Conservation (phyloP, 2,797 vertebrate genomes). For the Acestrorhynchus altus region DNA sequence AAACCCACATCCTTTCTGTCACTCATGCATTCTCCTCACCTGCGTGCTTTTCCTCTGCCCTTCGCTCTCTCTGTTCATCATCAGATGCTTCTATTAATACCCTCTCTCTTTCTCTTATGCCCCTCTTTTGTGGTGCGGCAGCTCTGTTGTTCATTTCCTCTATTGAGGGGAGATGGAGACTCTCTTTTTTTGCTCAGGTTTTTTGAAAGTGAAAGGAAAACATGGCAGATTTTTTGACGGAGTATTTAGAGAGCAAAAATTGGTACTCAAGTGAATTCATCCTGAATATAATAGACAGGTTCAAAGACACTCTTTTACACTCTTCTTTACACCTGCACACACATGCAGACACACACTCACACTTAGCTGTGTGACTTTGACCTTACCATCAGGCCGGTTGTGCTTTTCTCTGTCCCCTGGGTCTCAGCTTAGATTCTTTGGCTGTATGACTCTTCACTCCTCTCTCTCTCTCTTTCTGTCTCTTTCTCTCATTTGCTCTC, state of each 20-base stretch:
- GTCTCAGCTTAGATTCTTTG: constrained; percentile 33
- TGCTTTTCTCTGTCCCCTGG: constrained; percentile 22
- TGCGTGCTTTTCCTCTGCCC: constrained; percentile 22
- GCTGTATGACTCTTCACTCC: constrained; percentile 25
- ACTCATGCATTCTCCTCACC: constrained; percentile 44
- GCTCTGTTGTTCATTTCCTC: constrained; percentile 28
- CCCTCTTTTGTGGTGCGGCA: constrained; percentile 13
- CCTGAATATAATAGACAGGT: constrained; percentile 13
- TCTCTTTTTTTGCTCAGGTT: constrained; percentile 21
- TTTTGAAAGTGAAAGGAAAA: constrained; percentile 19
- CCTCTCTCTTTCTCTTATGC: constrained; percentile 17
- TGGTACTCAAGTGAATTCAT: constrained; percentile 18
- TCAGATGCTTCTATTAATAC: constrained; percentile 27
- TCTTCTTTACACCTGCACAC: neutral
- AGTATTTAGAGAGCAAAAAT: constrained; percentile 48
- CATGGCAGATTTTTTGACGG: constrained; percentile 32
- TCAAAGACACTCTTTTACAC: constrained; percentile 7
- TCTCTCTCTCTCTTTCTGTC: constrained; percentile 28
- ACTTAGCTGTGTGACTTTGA: constrained; percentile 18
- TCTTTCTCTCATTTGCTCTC: neutral
- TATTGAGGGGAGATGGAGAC: constrained; percentile 25
- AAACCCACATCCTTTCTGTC: constrained; percentile 39
- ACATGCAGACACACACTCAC: constrained; percentile 8
- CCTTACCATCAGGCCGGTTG: constrained; percentile 32
- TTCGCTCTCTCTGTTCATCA: constrained; percentile 32